These are phyloP conservation scores for Craseonycteris thonglongyai DNA, from an alignment of 2,113 vertebrate genomes.

Conservation along the genomic window DNA sequence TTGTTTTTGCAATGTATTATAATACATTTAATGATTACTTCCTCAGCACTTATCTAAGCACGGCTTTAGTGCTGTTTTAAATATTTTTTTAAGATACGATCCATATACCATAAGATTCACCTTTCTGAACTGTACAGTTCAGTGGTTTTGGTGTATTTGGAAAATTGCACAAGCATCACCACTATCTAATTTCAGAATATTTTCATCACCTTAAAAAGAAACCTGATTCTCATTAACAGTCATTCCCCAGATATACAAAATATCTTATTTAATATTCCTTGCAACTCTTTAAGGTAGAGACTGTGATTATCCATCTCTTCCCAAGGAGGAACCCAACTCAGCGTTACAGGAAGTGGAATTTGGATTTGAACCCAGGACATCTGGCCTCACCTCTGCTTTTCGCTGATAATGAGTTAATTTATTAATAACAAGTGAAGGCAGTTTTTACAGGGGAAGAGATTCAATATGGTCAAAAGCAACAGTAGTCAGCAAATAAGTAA, in stretches of 20 bases:
- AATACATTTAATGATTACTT: not conserved
- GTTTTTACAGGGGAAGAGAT: not conserved
- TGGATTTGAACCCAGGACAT: not conserved
- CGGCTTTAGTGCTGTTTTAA: not conserved
- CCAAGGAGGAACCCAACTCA: not conserved
- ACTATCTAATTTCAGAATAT: not conserved
- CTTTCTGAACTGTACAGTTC: not conserved
- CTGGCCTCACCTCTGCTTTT: not conserved
- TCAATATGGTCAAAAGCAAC: not conserved
- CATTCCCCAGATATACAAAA: not conserved
- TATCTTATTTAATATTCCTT: not conserved
- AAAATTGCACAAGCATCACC: not conserved
- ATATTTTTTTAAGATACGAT: not conserved
- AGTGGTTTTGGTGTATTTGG: not conserved
- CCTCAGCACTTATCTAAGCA: not conserved
- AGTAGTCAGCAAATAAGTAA: not conserved
- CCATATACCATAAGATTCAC: not conserved
- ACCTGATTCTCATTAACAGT: not conserved
- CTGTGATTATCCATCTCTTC: not conserved
- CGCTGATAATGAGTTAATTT: not conserved
- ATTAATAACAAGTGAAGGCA: not conserved
- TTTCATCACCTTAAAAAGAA: not conserved
- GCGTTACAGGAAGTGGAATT: not conserved
- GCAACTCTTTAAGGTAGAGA: not conserved
- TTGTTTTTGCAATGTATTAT: not conserved